A percentile compares a stretch with the other conserved stretches of the same genome.
phyloP scores from a whole-genome alignment of 1,140 invertebrate species.

The Dinoponera quadriceps region DNA sequence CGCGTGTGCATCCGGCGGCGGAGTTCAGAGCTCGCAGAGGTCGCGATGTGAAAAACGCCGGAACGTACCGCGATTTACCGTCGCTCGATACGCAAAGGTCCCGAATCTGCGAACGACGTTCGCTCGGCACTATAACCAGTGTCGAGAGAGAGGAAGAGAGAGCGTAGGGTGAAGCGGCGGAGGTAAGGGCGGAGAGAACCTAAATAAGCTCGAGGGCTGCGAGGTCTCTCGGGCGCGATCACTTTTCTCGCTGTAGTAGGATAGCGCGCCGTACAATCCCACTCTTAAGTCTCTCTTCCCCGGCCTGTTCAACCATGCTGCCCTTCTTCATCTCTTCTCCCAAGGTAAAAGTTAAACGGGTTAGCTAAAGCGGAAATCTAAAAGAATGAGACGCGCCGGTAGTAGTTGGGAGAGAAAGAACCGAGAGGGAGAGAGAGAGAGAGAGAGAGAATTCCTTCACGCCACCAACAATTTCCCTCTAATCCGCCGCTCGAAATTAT shows the following conservation, averaged over 20 bases:
- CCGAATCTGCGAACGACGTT: conserved; percentile 58
- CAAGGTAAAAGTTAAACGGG: conserved; percentile 70
- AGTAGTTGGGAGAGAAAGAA: conserved; percentile 48
- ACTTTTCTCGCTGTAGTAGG: conserved; percentile 49
- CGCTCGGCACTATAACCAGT: conserved; percentile 24
- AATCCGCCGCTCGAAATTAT: conserved; percentile 32
- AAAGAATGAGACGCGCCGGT: conserved; percentile 28
- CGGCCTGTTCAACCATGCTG: conserved; percentile 33
- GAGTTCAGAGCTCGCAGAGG: conserved; percentile 24
- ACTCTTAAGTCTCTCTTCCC: conserved; percentile 60
- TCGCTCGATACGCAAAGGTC: conserved; percentile 67
- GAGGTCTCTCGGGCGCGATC: conserved; percentile 56
- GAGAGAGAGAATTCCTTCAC: conserved; percentile 38
- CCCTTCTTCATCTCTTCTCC: conserved; percentile 36
- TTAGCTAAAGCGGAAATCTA: conserved; percentile 58
- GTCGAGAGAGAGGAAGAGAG: background rate
- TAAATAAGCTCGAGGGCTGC: conserved; percentile 71
- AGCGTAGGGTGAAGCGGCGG: conserved; percentile 3
- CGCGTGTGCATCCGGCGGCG: background rate
- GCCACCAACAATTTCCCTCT: background rate
- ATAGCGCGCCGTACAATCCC: conserved; percentile 35
- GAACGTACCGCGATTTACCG: conserved; percentile 59
- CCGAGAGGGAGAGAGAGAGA: conserved; percentile 13
- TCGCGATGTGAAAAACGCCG: conserved; percentile 52
- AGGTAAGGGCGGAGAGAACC: conserved; percentile 19